These are phyloP conservation scores for Hemiprocne comata DNA, from an alignment of 2,113 vertebrate genomes.

Conservation along the genomic window DNA sequence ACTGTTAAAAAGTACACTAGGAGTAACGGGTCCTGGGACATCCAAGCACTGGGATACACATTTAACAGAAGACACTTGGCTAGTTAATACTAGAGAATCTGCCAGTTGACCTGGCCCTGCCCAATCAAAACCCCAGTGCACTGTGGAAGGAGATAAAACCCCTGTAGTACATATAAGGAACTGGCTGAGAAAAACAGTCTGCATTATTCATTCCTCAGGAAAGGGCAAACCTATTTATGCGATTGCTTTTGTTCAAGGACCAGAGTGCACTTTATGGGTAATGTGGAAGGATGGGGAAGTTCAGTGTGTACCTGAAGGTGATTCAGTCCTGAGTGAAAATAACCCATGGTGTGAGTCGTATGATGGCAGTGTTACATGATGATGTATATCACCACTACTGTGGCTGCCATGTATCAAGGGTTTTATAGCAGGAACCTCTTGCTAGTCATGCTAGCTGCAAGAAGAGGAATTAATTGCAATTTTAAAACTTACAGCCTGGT, in stretches of 20 bases:
- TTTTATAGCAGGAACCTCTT: not conserved
- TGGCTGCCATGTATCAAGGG: not conserved
- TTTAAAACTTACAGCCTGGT: not conserved
- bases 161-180: not conserved
- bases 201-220: not conserved
- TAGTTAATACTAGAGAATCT: not conserved
- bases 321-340: not conserved
- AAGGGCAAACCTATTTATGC: not conserved
- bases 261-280: not conserved
- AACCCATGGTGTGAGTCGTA: not conserved
- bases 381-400: not conserved
- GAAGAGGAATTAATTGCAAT: not conserved
- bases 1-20: not conserved
- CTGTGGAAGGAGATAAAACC: not conserved
- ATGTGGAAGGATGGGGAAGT: not conserved
- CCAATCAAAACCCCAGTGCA: not conserved
- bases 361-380: not conserved
- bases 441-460: not conserved
- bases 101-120: not conserved
- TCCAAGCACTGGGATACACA: not conserved
- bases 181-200: not conserved
- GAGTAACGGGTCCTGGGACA: not conserved
- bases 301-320: not conserved
- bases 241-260: not conserved
- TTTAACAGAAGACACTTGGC: not conserved